These are phyloP conservation scores for Serripes groenlandicus DNA, from an alignment of 2,888 invertebrate species.

Conservation along the genomic window DNA sequence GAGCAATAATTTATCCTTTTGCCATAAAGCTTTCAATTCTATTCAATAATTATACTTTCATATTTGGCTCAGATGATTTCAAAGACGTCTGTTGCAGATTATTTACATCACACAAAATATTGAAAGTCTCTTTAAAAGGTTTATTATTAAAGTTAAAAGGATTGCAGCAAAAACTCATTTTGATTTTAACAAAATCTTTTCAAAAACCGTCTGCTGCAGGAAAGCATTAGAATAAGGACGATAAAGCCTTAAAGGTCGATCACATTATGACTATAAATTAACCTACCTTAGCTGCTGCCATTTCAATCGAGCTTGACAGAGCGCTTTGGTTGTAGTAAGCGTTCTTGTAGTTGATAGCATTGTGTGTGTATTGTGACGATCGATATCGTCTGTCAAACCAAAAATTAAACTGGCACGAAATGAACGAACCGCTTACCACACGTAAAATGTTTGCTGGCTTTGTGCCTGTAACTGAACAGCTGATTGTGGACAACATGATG, in stretches of 20 bases:
- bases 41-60: no score
- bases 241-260: not conserved
- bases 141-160: no score
- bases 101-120: no score
- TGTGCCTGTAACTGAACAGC: slow-evolving; percentile 40
- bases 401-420: not conserved
- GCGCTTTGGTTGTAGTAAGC: slow-evolving; percentile 19
- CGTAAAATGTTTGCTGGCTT: not conserved
- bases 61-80: no score
- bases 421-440: not conserved
- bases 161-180: no score
- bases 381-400: not conserved
- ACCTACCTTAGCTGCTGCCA: slow-evolving; percentile 11
- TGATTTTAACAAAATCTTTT: no score
- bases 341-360: slow-evolving; percentile 2
- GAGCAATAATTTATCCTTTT: no score
- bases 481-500: slow-evolving; percentile 55
- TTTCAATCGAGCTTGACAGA: slow-evolving; percentile 12
- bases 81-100: no score
- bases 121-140: no score
- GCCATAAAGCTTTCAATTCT: no score
- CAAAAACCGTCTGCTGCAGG: no score
- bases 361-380: slow-evolving; percentile 4
- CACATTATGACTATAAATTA: not conserved
- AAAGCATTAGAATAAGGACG: no score